Evolutionary conservation across 1,140 invertebrate genomes (phyloP).

Genomic region (Neelides sp.): DNA sequence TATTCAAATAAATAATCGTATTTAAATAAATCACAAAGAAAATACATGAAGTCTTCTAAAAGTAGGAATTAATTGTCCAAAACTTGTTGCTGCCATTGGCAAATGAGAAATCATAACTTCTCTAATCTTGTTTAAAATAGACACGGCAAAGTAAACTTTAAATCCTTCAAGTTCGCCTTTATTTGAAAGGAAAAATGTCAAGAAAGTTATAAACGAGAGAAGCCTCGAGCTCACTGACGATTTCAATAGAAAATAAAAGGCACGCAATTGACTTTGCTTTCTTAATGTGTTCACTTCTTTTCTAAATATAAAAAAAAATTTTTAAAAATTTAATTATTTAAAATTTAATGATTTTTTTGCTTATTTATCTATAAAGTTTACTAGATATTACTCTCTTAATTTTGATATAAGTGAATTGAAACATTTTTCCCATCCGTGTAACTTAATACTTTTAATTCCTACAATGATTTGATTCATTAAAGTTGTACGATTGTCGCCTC

Average conservation of each 20-base stretch:
- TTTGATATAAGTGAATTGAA: slow-evolving; percentile 52
- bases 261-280: slow-evolving; percentile 52
- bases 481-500: slow-evolving; percentile 69
- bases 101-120: too few species aligned
- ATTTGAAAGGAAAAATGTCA: slow-evolving; percentile 37
- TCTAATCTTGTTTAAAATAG: too few species aligned
- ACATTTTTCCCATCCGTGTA: slow-evolving; percentile 76
- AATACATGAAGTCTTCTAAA: too few species aligned
- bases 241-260: slow-evolving; percentile 13
- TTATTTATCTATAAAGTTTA: not conserved
- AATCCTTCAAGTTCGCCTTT: too few species aligned
- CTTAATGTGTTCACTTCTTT: slow-evolving; percentile 55
- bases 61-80: too few species aligned
- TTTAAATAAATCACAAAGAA: slow-evolving; percentile 18
- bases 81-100: too few species aligned
- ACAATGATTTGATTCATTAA: slow-evolving; percentile 80
- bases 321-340: too few species aligned
- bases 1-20: slow-evolving; percentile 3
- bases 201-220: slow-evolving; percentile 18
- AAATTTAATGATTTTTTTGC: not conserved
- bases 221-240: too few species aligned
- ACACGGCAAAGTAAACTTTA: too few species aligned
- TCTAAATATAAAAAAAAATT: slow-evolving; percentile 35
- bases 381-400: slow-evolving; percentile 40
- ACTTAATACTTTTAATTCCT: slow-evolving; percentile 75